Evolutionary conservation across 92 coral and sea anemone genomes (phyloP), one percentile per base, ranked within the genome.

Genomic region (Siderastrea siderea): DNA sequence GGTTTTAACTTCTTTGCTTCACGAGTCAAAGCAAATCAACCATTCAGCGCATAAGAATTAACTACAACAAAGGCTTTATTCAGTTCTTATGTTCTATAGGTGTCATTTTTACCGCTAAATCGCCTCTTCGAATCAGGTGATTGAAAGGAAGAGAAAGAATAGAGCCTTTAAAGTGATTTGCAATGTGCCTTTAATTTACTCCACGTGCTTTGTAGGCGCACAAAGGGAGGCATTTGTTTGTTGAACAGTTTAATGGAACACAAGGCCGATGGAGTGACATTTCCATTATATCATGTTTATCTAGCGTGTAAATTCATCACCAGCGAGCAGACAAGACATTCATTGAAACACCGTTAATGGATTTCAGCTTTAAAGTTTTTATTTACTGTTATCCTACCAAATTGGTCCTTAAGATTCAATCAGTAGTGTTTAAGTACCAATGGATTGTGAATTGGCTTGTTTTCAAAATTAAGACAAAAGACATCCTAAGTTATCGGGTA

Each of bases 201-300:
- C 72, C 87, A 84, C 77, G 87, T 84, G 87, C 81, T 84, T 74
- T 74, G 80, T 60, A 19, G 48, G 17, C 14, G 58, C 65, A 73
- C 69, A 60, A 84, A 64, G 71, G n/a, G 9, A 62, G 2, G 62
- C 61, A 65, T 83, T 74, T 71, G 80, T 83, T 83, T 83, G 59
- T 62, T 71, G 46, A 57, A 71, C 60, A 71, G 38, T 26, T 49
- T 51, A 19, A 48, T 71, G 68, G 79, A 71, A 71, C 79, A 46
- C 16, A 72, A 62, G 81, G 14, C 60, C 16, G 14, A 47, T 44
- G 71, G 60, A 19, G 48, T 84, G 80, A 58, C 66, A 47, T 73
- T 19, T 71, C 58, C 38, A 83, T 71, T 54, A 15, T 71, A 26
- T 50, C 60, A 57, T 71, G 48, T 84, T 58, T 52, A 17, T 47